phyloP scores from a whole-genome alignment of 2,797 vertebrate genomes.

The Pangasius djambal region DNA sequence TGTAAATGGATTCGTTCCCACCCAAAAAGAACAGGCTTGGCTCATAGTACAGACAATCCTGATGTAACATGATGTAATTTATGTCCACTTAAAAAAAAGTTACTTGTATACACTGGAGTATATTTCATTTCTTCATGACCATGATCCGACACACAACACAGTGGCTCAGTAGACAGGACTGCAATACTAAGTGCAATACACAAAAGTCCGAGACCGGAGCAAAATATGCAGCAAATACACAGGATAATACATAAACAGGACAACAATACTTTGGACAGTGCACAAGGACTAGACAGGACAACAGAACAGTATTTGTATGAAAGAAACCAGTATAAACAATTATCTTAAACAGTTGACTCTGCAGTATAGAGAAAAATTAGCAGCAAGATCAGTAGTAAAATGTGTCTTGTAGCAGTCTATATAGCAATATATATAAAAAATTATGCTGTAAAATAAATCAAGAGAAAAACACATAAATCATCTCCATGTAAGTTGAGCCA shows the following conservation, averaged over 20 bases:
- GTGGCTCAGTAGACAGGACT: not conserved
- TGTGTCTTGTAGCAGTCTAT: not conserved
- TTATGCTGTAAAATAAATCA: not conserved
- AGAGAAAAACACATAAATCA: not conserved
- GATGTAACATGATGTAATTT: constrained; percentile 76
- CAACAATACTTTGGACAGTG: not conserved
- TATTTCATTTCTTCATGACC: not conserved
- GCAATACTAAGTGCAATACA: not conserved
- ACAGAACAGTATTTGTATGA: not conserved
- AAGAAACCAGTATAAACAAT: not conserved
- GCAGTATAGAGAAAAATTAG: not conserved
- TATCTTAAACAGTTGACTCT: not conserved
- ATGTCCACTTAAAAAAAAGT: constrained; percentile 44
- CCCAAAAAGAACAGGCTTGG: constrained; percentile 53
- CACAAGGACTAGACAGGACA: not conserved
- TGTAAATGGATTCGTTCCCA: not conserved
- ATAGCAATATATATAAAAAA: not conserved
- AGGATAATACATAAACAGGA: not conserved
- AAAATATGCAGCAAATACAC: not conserved
- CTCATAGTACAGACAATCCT: constrained; percentile 62
- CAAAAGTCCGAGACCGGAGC: not conserved
- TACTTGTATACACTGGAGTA: not conserved
- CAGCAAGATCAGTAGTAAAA: not conserved
- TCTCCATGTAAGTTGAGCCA: not conserved
- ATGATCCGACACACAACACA: not conserved